Evolutionary conservation across 2,113 vertebrate species (phyloP).

Genomic region (Festucalex cinctus): DNA sequence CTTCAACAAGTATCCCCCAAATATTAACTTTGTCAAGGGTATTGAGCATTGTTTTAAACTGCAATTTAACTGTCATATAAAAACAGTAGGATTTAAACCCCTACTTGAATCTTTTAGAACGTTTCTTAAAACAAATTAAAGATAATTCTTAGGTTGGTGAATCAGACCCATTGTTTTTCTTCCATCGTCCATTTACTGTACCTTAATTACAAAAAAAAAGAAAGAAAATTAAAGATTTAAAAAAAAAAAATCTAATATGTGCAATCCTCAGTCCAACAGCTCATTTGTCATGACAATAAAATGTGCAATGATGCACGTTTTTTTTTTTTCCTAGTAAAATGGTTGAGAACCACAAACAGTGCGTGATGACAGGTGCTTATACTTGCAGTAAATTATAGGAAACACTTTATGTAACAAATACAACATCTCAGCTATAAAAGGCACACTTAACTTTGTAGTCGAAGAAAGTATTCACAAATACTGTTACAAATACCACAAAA

Average conservation of each 20-base stretch:
- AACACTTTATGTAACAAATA: background rate
- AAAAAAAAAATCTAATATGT: background rate
- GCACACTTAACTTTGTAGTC: conserved; percentile 51
- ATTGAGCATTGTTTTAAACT: background rate
- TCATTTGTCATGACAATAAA: conserved; percentile 3
- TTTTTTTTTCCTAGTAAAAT: conserved; percentile 1
- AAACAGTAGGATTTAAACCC: background rate
- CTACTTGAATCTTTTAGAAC: background rate
- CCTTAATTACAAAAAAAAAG: background rate
- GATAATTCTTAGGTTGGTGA: background rate
- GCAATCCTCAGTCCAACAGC: conserved; percentile 4
- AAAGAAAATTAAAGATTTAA: background rate
- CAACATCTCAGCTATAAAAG: conserved; percentile 39
- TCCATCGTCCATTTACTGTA: background rate
- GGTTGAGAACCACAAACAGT: background rate
- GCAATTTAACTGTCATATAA: background rate
- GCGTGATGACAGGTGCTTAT: background rate
- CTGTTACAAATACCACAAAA: conserved; percentile 17
- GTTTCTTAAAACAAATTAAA: background rate
- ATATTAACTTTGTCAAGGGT: background rate
- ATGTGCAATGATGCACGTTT: conserved; percentile 1
- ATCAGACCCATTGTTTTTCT: background rate
- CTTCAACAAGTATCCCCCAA: background rate
- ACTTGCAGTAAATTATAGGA: background rate
- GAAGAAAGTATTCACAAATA: conserved; percentile 18